Percentiles rank a stretch among this genome's conserved stretches.
Evolutionary conservation across 2,888 invertebrate genomes (phyloP).

Genomic region (Cremastobaeus sp.): DNA sequence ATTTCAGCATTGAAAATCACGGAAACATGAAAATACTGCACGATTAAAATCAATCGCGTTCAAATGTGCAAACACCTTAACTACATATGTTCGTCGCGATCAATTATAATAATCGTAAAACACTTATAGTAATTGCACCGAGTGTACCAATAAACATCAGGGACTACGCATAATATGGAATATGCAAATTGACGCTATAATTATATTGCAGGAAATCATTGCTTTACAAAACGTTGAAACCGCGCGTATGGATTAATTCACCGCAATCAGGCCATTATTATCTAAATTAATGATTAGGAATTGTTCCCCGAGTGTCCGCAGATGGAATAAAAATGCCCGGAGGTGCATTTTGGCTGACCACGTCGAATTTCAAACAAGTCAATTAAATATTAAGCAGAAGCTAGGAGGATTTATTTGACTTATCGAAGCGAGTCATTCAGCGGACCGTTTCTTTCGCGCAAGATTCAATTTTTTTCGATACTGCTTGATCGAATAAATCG

Average conservation of each 20-base stretch:
- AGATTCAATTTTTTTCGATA: constrained; percentile 46
- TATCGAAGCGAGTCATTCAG: constrained; percentile 21
- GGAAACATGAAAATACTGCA: no score
- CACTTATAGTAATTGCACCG: constrained; percentile 1
- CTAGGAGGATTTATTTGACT: constrained; percentile 26
- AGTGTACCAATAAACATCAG: constrained; percentile 9
- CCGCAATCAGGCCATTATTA: constrained; percentile 5
- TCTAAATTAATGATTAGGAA: constrained; percentile 25
- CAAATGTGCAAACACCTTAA: no score
- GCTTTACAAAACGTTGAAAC: constrained; percentile 3
- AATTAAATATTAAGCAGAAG: constrained; percentile 32
- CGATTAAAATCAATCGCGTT: no score
- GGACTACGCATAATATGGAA: constrained; percentile 1
- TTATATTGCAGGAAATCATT: constrained; percentile 6
- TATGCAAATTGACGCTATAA: constrained; percentile 16
- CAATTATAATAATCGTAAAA: constrained; percentile 20
- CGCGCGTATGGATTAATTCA: neutral
- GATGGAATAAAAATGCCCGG: constrained; percentile 6
- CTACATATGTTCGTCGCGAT: no score
- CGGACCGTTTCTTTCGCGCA: constrained; percentile 1
- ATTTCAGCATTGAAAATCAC: no score
- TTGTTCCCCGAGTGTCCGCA: neutral
- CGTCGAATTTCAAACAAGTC: constrained; percentile 17
- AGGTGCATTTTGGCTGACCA: neutral
- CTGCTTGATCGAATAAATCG: constrained; percentile 48